A percentile compares a stretch with the other conserved stretches of the same genome.
Evolutionary conservation across 2,797 vertebrate genomes (phyloP).

Genomic region (Luscinia megarhynchos): DNA sequence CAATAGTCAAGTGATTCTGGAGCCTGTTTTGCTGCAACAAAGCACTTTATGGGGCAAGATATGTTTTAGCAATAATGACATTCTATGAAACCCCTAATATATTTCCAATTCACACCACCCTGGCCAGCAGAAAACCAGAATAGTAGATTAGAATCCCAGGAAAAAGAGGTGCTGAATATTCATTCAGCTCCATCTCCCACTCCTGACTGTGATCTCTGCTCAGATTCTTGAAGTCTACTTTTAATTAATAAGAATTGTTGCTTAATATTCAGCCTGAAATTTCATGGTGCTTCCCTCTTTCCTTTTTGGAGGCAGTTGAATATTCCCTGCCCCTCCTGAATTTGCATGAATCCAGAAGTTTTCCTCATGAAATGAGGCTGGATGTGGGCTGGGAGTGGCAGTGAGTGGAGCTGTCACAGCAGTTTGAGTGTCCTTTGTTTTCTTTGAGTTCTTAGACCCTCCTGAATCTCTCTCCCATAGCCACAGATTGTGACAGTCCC

Average conservation of each 20-base stretch:
- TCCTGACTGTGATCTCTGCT: not conserved
- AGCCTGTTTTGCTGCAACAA: not conserved
- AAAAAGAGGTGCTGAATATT: conserved; percentile 14
- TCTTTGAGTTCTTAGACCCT: not conserved
- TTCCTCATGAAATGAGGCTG: not conserved
- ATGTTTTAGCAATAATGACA: not conserved
- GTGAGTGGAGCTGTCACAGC: not conserved
- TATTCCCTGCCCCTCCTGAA: not conserved
- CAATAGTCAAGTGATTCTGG: not conserved
- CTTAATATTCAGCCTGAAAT: conserved; percentile 6
- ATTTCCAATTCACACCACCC: not conserved
- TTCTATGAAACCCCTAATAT: not conserved
- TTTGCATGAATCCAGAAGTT: not conserved
- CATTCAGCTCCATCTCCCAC: not conserved
- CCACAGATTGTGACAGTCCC: not conserved
- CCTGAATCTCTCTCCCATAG: not conserved
- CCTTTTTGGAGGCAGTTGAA: not conserved
- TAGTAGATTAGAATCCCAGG: not conserved
- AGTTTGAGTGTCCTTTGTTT: not conserved
- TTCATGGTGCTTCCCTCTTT: not conserved
- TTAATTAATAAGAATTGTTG: conserved; percentile 37
- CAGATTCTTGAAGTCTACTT: not conserved
- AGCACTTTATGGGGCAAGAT: not conserved
- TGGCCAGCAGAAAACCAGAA: not conserved
- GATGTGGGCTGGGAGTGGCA: not conserved